These are phyloP conservation scores for Cryptophagus acutangulus DNA, from an alignment of 2,888 invertebrate genomes.

Conservation along the genomic window DNA sequence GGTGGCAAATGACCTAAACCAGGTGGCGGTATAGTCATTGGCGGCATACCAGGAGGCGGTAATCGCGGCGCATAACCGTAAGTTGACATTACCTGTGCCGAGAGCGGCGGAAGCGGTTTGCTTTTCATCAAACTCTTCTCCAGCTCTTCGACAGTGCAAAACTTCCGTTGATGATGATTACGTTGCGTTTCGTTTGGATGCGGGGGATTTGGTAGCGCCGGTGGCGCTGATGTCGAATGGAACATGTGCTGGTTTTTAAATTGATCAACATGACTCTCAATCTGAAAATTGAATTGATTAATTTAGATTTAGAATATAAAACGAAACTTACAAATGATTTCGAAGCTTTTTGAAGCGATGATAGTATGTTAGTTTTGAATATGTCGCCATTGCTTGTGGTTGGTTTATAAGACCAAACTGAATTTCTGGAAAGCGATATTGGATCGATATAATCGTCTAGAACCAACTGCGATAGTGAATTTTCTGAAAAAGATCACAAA, in stretches of 20 bases:
- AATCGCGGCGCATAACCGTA: no score
- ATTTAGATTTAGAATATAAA: background rate
- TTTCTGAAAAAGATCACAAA: no score
- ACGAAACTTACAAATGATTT: conserved; percentile 37
- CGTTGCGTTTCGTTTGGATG: no score
- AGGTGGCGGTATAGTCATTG: conserved; percentile 45
- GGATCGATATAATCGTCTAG: conserved; percentile 32
- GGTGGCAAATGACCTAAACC: conserved; percentile 31
- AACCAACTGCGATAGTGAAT: conserved; percentile 36
- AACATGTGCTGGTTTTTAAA: no score
- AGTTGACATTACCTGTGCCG: no score
- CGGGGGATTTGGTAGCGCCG: conserved; percentile 11
- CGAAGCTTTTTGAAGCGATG: conserved; percentile 35
- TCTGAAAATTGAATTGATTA: conserved; percentile 20
- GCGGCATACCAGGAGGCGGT: conserved; percentile 48
- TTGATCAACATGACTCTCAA: conserved; percentile 26
- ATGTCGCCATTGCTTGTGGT: conserved; percentile 35
- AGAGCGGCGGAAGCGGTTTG: conserved; percentile 27
- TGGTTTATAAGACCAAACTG: conserved; percentile 40
- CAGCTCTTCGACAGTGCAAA: conserved; percentile 68
- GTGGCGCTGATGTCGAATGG: conserved; percentile 16
- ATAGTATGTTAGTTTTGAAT: conserved; percentile 26
- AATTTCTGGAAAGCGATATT: conserved; percentile 29
- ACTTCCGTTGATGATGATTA: no score
- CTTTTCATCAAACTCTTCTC: conserved; percentile 61